Conservation (phyloP, 2,113 vertebrate species). For the Trematocara stigmaticum region DNA sequence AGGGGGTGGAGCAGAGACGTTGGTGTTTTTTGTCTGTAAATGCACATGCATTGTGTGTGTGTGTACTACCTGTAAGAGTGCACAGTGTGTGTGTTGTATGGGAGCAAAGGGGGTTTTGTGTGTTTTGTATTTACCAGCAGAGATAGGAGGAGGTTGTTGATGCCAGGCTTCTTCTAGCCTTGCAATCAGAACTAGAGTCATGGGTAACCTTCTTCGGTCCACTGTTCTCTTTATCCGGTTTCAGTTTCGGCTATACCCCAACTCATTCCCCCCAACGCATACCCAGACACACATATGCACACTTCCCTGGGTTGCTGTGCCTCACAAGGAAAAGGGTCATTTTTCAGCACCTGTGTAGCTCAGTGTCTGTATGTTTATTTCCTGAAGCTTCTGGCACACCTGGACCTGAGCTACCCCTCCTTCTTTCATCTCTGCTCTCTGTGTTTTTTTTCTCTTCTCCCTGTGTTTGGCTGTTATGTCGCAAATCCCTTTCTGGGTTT, state of each 20-base stretch:
- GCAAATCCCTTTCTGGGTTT: constrained; percentile 11
- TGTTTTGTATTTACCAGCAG: constrained; percentile 22
- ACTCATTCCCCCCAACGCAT: neutral
- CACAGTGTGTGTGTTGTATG: neutral
- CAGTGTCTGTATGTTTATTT: constrained; percentile 53
- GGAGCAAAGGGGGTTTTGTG: constrained; percentile 1
- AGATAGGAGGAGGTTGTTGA: constrained; percentile 9
- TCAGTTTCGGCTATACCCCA: neutral
- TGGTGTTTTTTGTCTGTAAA: constrained; percentile 42
- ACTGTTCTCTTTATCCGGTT: constrained; percentile 4
- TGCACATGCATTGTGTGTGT: neutral
- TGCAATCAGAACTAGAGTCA: constrained; percentile 6
- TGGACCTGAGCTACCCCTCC: constrained; percentile 50
- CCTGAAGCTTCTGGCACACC: constrained; percentile 62
- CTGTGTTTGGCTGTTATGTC: constrained; percentile 27
- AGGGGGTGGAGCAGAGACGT: constrained; percentile 23
- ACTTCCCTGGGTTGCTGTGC: constrained; percentile 1
- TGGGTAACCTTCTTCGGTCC: neutral
- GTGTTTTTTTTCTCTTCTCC: neutral
- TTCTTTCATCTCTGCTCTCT: constrained; percentile 29
- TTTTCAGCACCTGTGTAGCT: constrained; percentile 66
- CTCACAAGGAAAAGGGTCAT: constrained; percentile 38
- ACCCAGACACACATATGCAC: neutral
- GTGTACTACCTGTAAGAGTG: constrained; percentile 27
- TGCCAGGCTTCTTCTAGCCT: constrained; percentile 22